Base-by-base conservation (phyloP, 1,140 invertebrate species). In the Atta cephalotes region DNA sequence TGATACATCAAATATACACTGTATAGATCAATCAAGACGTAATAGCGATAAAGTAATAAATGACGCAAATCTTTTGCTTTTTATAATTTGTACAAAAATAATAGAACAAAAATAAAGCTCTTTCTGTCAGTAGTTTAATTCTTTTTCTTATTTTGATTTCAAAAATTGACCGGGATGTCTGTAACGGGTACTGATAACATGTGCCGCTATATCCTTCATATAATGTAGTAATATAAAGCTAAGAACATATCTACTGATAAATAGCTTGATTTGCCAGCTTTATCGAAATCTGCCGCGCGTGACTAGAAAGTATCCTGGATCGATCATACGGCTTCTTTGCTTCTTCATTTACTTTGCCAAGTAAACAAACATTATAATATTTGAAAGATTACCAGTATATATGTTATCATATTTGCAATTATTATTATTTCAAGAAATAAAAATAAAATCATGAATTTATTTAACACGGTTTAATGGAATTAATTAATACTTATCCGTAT, bases 231-330 rank as follows among this genome's bases (percentile, higher is more conserved):
- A 86, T 74, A 49, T 66, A 14, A 16, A 68, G 62, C n/a, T 78
- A 31, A 70, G 21, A 65, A 28, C 10, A 1, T 31, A 21, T 31
- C 39, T 45, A 76, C 2, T 28, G 35, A 63, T 35, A 31, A 53
- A 90, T 79, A 35, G 89, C 74, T 77, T 86, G 82, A 84, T 91
- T 51, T 21, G 49, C 58, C 81, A 53, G 71, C 12, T 63, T 82
- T 60, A 72, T 85, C 16, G 63, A 51, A 70, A 86, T 88, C 71
- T 31, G 65, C 35, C 45, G 60, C 35, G 53, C 53, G 72, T 56
- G 65, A 49, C 35, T 63, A 25, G 80, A 60, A 65, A 87, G 51
- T 76, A 51, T 18, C 58, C 66, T 25, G 60, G 5, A 87, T 87
- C 79, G 60, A 84, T 74, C 49, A 25, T 62, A 25, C 28, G 4